These are phyloP conservation scores for Synodontis membranacea DNA, from an alignment of 2,113 vertebrate genomes.

Conservation along the genomic window DNA sequence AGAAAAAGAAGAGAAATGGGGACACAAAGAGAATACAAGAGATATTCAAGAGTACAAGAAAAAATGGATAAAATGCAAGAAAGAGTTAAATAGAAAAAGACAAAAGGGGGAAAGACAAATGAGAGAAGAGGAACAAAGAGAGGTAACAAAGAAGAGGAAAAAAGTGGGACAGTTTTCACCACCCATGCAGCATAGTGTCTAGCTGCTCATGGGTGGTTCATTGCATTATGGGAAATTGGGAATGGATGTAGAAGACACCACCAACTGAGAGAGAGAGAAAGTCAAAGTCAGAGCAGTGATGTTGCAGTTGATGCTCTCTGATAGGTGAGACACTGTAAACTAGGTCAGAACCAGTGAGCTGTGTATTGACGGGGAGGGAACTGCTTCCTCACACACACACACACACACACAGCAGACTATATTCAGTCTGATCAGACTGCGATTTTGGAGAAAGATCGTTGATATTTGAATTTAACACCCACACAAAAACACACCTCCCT, in stretches of 20 bases:
- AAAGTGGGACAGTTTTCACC: background rate
- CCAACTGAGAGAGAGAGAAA: background rate
- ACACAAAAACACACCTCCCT: too few species aligned
- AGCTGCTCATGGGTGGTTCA: background rate
- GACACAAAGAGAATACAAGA: background rate
- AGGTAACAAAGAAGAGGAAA: background rate
- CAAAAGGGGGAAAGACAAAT: background rate
- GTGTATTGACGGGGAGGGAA: background rate
- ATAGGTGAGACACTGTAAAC: slow-evolving; percentile 36
- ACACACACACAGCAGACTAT: background rate
- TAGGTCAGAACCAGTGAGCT: slow-evolving; percentile 53
- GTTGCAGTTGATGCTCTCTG: slow-evolving; percentile 30
- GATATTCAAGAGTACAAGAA: too few species aligned
- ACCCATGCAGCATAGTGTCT: background rate
- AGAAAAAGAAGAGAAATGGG: background rate
- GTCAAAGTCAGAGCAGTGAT: slow-evolving; percentile 27
- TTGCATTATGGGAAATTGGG: background rate
- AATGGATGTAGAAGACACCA: background rate
- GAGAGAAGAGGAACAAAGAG: background rate
- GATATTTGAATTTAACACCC: too few species aligned
- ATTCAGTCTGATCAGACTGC: background rate
- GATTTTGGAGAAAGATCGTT: too few species aligned
- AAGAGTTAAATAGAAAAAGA: background rate
- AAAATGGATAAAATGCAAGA: background rate
- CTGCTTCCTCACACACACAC: background rate